phyloP scores from a whole-genome alignment of 2,888 invertebrate species.

The Molorchus minor region DNA sequence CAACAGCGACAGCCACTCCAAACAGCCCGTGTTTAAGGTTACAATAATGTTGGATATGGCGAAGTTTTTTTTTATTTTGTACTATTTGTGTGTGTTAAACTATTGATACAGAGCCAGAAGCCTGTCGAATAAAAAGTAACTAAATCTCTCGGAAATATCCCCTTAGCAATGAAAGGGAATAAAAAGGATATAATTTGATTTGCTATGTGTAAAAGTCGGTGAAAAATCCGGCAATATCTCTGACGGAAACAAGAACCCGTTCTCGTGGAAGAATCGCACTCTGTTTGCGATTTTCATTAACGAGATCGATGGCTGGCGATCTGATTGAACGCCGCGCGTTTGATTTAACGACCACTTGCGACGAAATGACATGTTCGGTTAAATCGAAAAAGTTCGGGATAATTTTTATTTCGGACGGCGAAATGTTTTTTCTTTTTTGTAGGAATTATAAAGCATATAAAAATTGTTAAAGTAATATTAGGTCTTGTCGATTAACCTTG shows the following conservation, averaged over 20 bases:
- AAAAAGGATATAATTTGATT: not conserved
- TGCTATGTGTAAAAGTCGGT: not conserved
- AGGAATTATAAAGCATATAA: too few species aligned
- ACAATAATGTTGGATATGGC: too few species aligned
- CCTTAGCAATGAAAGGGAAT: not conserved
- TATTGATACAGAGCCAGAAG: too few species aligned
- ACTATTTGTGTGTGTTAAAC: too few species aligned
- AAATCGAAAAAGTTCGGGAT: conserved; percentile 8
- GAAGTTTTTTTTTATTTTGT: too few species aligned
- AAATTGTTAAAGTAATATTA: too few species aligned
- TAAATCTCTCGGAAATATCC: too few species aligned
- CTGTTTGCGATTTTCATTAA: conserved; percentile 22
- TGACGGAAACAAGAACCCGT: not conserved
- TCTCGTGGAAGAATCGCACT: not conserved
- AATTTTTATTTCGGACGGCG: conserved; percentile 11
- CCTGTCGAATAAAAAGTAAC: too few species aligned
- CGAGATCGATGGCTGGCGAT: conserved; percentile 16
- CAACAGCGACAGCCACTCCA: too few species aligned
- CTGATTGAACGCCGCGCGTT: conserved; percentile 3
- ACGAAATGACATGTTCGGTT: conserved; percentile 9
- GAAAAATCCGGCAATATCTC: not conserved
- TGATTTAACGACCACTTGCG: conserved; percentile 8
- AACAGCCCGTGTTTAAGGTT: too few species aligned
- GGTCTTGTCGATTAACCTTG: too few species aligned
- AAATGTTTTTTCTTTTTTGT: too few species aligned